Evolutionary conservation across 2,888 invertebrate species (phyloP).

Genomic region (Teleiodes luculella): DNA sequence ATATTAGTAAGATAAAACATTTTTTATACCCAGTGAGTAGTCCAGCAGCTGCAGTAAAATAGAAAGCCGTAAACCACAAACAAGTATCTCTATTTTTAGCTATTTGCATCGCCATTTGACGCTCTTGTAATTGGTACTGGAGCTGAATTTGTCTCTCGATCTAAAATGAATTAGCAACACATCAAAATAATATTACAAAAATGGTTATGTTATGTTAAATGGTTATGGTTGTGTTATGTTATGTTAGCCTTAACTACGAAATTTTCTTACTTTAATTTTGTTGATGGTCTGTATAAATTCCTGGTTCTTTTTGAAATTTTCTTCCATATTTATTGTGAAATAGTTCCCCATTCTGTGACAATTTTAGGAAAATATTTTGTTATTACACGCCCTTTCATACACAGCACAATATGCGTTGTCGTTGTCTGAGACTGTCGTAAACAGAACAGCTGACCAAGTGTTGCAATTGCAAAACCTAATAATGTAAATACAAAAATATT

Average conservation of each 20-base stretch:
- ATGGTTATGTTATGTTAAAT: too few species aligned
- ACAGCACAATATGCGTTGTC: neutral
- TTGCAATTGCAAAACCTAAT: neutral
- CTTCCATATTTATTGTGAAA: conserved; percentile 80
- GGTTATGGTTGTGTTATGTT: too few species aligned
- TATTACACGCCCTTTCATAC: conserved; percentile 1
- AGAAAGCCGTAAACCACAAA: conserved; percentile 85
- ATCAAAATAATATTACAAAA: neutral
- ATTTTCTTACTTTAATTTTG: conserved; percentile 77
- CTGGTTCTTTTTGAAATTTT: conserved; percentile 83
- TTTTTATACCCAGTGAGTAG: conserved; percentile 64
- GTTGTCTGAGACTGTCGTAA: conserved; percentile 1
- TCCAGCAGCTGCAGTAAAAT: conserved; percentile 74
- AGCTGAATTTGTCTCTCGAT: conserved; percentile 89
- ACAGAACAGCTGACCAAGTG: conserved; percentile 26
- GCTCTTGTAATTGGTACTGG: conserved; percentile 87
- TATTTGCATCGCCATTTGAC: conserved; percentile 84
- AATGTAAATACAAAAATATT: neutral
- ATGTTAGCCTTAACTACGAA: too few species aligned
- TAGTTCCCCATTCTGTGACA: conserved; percentile 77
- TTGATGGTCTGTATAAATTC: conserved; percentile 83
- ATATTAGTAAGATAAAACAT: too few species aligned
- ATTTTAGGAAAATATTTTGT: conserved; percentile 7
- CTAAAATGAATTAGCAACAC: conserved; percentile 52
- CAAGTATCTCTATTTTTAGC: conserved; percentile 85